Conservation (phyloP, 1,140 invertebrate genomes). For the Cydia pomonella region DNA sequence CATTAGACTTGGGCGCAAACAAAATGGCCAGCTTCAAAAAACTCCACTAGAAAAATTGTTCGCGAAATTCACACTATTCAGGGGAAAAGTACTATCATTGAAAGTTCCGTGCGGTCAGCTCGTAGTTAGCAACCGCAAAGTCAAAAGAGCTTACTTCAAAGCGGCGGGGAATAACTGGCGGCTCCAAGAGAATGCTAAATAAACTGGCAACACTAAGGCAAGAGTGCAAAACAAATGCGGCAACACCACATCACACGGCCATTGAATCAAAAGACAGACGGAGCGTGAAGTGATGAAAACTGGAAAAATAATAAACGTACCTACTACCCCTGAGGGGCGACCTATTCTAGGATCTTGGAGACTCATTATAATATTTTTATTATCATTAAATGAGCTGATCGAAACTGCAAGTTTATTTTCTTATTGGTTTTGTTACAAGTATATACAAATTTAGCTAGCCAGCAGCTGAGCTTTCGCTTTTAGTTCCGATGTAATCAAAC, state of each 20-base stretch:
- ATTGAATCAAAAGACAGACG: conserved; percentile 76
- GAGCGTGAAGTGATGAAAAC: conserved; percentile 77
- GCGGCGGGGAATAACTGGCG: conserved; percentile 62
- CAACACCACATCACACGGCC: conserved; percentile 76
- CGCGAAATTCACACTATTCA: conserved; percentile 46
- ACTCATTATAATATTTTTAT: not conserved
- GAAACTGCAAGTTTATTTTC: not conserved
- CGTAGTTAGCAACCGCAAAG: conserved; percentile 53
- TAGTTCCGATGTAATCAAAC: no score
- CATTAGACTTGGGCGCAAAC: conserved; percentile 24
- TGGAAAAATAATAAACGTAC: conserved; percentile 72
- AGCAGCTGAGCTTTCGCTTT: no score
- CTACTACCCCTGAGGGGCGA: conserved; percentile 46
- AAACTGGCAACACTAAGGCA: conserved; percentile 67
- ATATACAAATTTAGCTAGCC: not conserved
- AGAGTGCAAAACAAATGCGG: conserved; percentile 77
- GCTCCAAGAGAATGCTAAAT: conserved; percentile 75
- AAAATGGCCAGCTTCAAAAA: conserved; percentile 34
- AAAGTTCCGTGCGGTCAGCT: conserved; percentile 67
- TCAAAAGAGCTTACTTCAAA: conserved; percentile 78
- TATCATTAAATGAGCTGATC: not conserved
- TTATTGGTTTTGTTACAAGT: not conserved
- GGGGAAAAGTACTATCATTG: conserved; percentile 61
- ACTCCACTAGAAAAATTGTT: conserved; percentile 34
- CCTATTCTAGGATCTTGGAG: conserved; percentile 72